A percentile compares a stretch with the other conserved stretches of the same genome.
These are phyloP conservation scores for Cydia splendana DNA, from an alignment of 1,140 invertebrate species.

Conservation along the genomic window DNA sequence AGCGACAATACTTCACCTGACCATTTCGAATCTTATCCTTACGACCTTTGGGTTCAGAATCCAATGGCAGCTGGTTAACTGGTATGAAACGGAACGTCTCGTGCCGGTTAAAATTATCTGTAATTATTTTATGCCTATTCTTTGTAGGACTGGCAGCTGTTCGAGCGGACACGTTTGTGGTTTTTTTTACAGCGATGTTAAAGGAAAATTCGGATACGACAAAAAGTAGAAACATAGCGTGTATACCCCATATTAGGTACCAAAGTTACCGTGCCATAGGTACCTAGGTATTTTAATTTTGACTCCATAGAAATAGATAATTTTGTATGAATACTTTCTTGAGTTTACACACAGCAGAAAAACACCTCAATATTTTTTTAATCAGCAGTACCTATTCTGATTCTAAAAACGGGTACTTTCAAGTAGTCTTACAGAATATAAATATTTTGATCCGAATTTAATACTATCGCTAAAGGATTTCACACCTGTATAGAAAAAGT, in stretches of 20 bases:
- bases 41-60: not conserved
- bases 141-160: conserved; percentile 2
- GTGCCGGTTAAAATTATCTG: conserved; percentile 24
- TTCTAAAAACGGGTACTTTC: too few relatives aligned
- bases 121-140: conserved; percentile 22
- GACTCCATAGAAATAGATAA: too few relatives aligned
- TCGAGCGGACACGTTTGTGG: conserved; percentile 3
- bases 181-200: conserved; percentile 3
- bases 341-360: too few relatives aligned
- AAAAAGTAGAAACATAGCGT: not conserved
- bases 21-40: not conserved
- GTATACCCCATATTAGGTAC: too few relatives aligned
- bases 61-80: not conserved
- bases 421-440: too few relatives aligned
- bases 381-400: too few relatives aligned
- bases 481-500: not conserved
- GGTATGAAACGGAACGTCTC: not conserved
- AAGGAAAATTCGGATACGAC: not conserved
- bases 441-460: not conserved
- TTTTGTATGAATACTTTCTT: too few relatives aligned
- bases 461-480: not conserved
- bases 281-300: too few relatives aligned
- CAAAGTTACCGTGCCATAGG: too few relatives aligned
- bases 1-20: conserved; percentile 2
- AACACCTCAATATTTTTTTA: too few relatives aligned